phyloP scores from a whole-genome alignment of 2,797 vertebrate species.

The Sebastes melanostomus region DNA sequence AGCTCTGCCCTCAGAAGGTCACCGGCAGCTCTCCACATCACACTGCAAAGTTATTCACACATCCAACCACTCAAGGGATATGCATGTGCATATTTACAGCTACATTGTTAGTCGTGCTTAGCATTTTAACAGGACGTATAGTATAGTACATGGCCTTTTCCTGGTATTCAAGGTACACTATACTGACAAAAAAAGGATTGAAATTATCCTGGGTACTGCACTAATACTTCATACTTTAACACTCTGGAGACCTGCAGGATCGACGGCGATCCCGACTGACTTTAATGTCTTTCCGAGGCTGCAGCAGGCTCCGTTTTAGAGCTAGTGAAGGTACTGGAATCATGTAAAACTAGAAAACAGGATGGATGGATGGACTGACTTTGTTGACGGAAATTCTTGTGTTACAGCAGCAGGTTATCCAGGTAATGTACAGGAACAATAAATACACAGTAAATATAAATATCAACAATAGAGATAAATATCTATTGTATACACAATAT shows the following conservation, averaged over 20 bases:
- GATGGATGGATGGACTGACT: too few species aligned
- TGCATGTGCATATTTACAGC: neutral
- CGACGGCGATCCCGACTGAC: too few species aligned
- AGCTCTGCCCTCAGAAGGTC: conserved; percentile 26
- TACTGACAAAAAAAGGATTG: neutral
- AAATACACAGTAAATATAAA: too few species aligned
- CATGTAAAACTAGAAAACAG: too few species aligned
- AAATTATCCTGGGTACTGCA: neutral
- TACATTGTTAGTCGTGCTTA: neutral
- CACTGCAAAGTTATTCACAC: neutral
- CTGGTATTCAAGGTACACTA: neutral
- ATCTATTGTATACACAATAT: too few species aligned
- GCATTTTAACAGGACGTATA: neutral
- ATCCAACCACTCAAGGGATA: neutral
- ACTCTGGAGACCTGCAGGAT: neutral
- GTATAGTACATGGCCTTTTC: neutral
- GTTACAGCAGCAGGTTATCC: too few species aligned
- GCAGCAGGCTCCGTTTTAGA: too few species aligned
- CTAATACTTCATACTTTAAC: neutral
- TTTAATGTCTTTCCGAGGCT: too few species aligned
- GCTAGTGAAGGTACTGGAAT: too few species aligned
- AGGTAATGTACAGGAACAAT: too few species aligned
- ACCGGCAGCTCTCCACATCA: neutral
- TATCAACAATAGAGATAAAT: too few species aligned
- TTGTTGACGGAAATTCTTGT: too few species aligned